A percentile compares a stretch with the other conserved stretches of the same genome.
Conservation (phyloP, 2,113 vertebrate genomes). For the Ochotona curzoniae region DNA sequence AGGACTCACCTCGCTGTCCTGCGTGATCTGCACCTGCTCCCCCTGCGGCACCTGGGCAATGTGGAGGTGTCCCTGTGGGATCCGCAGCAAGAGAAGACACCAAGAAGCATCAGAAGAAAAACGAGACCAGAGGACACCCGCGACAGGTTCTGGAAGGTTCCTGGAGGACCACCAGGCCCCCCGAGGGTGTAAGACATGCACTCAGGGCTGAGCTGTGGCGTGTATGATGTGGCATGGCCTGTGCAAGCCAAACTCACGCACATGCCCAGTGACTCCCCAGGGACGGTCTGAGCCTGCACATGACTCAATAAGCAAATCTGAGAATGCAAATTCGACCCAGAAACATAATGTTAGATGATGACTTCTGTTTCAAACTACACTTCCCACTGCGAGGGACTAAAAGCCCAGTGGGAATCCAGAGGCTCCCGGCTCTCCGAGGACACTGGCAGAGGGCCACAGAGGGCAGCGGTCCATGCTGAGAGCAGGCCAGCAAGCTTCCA, state of each 20-base stretch:
- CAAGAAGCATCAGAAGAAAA: slow-evolving; percentile 86
- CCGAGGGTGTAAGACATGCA: no score
- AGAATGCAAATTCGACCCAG: not conserved
- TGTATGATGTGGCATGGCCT: no score
- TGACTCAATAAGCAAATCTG: not conserved
- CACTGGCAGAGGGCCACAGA: no score
- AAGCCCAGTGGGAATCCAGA: no score
- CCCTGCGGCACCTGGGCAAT: slow-evolving; percentile 99
- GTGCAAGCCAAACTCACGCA: no score
- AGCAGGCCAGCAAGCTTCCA: not conserved
- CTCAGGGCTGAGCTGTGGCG: no score
- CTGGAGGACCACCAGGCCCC: no score
- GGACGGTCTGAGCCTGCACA: not conserved
- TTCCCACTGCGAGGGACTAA: no score
- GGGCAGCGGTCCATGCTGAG: no score
- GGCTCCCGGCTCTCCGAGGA: no score
- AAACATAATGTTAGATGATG: no score
- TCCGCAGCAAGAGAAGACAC: slow-evolving; percentile 87
- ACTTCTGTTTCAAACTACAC: fast-evolving
- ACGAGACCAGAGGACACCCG: slow-evolving; percentile 45
- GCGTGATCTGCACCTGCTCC: slow-evolving; percentile 99
- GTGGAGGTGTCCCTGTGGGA: slow-evolving; percentile 97
- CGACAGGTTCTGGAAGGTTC: fast-evolving
- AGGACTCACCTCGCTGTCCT: slow-evolving; percentile 95
- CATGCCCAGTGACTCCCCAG: no score